These are phyloP conservation scores for Antheraea yamamai DNA, from an alignment of 2,888 invertebrate species.

Conservation along the genomic window DNA sequence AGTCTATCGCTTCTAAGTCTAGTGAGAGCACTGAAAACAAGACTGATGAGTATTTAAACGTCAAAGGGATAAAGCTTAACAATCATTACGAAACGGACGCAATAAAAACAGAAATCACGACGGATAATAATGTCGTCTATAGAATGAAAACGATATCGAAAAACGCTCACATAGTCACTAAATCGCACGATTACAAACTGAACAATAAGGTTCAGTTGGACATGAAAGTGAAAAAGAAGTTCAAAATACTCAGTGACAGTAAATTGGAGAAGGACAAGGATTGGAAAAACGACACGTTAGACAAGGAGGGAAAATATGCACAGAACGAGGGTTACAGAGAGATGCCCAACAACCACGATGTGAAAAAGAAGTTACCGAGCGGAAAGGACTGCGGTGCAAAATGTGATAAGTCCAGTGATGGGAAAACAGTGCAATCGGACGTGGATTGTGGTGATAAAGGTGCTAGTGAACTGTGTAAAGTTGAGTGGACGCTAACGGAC, in stretches of 20 bases:
- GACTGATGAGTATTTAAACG: conserved; percentile 71
- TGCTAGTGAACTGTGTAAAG: conserved; percentile 73
- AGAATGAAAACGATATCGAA: conserved; percentile 77
- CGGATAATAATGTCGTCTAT: conserved; percentile 70
- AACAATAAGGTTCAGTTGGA: conserved; percentile 67
- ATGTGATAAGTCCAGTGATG: conserved; percentile 73
- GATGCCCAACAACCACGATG: conserved; percentile 66
- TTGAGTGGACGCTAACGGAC: conserved; percentile 71
- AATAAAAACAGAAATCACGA: conserved; percentile 70
- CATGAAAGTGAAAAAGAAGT: conserved; percentile 71
- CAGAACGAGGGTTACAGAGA: conserved; percentile 80
- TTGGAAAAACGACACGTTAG: conserved; percentile 81
- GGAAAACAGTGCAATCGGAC: conserved; percentile 65
- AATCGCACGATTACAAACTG: conserved; percentile 69
- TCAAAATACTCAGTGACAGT: conserved; percentile 62
- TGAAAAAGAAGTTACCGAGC: conserved; percentile 74
- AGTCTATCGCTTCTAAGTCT: conserved; percentile 59
- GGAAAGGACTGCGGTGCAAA: conserved; percentile 65
- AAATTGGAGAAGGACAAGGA: conserved; percentile 77
- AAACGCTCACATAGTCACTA: conserved; percentile 77
- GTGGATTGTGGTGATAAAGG: conserved; percentile 62
- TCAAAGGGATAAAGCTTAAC: conserved; percentile 67
- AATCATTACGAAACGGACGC: conserved; percentile 67
- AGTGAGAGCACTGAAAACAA: conserved; percentile 63
- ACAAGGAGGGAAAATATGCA: conserved; percentile 79